These are phyloP conservation scores for Drosophila histrio DNA, from an alignment of 2,888 invertebrate species.

Conservation along the genomic window DNA sequence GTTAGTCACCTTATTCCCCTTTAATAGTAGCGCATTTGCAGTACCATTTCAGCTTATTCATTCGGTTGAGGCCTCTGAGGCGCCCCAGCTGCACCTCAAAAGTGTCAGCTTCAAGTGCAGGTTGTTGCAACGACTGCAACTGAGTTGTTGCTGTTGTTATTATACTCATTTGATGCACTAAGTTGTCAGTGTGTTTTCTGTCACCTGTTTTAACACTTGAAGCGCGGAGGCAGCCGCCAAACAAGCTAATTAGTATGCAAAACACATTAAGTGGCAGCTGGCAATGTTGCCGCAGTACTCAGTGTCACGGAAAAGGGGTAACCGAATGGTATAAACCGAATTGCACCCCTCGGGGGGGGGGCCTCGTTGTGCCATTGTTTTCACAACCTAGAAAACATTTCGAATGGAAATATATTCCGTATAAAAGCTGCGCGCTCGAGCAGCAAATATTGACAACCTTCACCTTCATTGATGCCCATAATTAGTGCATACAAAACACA, in stretches of 20 bases:
- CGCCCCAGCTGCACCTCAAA: conserved; percentile 44
- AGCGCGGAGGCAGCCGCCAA: conserved; percentile 59
- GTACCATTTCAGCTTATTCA: neutral
- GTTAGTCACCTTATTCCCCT: too few relatives aligned
- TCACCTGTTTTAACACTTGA: conserved; percentile 73
- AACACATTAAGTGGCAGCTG: conserved; percentile 74
- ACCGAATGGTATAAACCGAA: conserved; percentile 15
- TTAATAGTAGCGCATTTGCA: conserved; percentile 30
- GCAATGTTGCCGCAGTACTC: conserved; percentile 66
- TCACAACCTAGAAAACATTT: conserved; percentile 70
- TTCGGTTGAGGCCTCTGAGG: conserved; percentile 9
- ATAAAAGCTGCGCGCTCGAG: conserved; percentile 37
- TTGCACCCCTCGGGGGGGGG: conserved; percentile 13
- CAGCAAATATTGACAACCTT: conserved; percentile 76
- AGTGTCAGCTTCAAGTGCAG: conserved; percentile 63
- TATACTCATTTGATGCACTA: conserved; percentile 50
- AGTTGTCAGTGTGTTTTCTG: conserved; percentile 55
- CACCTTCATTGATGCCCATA: conserved; percentile 76
- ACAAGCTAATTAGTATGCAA: conserved; percentile 77
- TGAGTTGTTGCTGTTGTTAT: conserved; percentile 18
- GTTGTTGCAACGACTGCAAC: conserved; percentile 28
- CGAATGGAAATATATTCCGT: conserved; percentile 63
- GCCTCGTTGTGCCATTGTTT: conserved; percentile 47
- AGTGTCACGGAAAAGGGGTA: conserved; percentile 1
- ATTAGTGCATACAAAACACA: conserved; percentile 64